A percentile compares a stretch with the other conserved stretches of the same genome.
phyloP scores from a whole-genome alignment of 2,888 invertebrate species.

The Drosophila paranaensis region DNA sequence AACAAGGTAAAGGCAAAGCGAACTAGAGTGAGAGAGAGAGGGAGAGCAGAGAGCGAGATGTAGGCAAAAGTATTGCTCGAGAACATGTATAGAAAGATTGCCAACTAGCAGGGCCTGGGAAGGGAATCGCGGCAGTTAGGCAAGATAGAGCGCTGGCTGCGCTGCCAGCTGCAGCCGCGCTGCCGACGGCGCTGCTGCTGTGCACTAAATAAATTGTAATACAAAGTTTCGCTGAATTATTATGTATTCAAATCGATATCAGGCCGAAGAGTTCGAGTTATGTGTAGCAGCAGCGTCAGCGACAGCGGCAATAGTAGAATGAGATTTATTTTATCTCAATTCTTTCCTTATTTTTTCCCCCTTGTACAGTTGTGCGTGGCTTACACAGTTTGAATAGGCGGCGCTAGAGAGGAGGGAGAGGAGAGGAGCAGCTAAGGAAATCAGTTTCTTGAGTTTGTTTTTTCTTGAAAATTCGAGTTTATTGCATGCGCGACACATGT shows the following conservation, averaged over 20 bases:
- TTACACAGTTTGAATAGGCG: background rate
- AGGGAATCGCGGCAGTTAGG: background rate
- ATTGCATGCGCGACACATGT: background rate
- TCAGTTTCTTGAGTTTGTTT: constrained; percentile 4
- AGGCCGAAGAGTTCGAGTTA: constrained; percentile 50
- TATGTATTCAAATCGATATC: constrained; percentile 80
- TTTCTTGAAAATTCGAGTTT: background rate
- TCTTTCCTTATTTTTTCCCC: background rate
- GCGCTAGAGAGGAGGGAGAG: background rate
- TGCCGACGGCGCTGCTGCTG: constrained; percentile 29
- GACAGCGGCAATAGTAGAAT: constrained; percentile 7
- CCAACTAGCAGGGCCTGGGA: constrained; percentile 48
- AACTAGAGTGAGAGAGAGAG: background rate
- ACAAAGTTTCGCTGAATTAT: constrained; percentile 80
- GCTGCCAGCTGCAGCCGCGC: constrained; percentile 6
- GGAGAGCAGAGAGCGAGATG: constrained; percentile 26
- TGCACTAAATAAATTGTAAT: constrained; percentile 79
- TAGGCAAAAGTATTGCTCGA: constrained; percentile 69
- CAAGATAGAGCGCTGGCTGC: constrained; percentile 26
- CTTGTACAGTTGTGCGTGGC: constrained; percentile 43
- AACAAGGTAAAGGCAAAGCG: constrained; percentile 41
- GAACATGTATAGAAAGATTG: constrained; percentile 70
- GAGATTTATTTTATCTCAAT: constrained; percentile 25
- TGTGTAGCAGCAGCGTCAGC: constrained; percentile 15
- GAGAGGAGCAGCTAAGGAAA: constrained; percentile 7